These are phyloP conservation scores for Amblyornis subalaris DNA, from an alignment of 2,113 vertebrate genomes.

Conservation along the genomic window DNA sequence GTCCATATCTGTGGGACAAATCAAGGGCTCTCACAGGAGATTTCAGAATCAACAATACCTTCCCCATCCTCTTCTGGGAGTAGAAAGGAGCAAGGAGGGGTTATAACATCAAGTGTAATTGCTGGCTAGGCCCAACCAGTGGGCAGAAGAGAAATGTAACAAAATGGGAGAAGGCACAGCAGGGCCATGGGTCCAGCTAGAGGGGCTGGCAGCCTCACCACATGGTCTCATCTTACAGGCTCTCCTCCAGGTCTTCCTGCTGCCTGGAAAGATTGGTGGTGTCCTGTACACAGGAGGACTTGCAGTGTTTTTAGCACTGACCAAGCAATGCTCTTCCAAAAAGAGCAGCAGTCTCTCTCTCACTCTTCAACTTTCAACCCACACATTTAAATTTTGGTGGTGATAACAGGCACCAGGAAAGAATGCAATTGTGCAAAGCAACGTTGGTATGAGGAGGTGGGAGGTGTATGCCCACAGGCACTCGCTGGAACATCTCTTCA, in stretches of 20 bases:
- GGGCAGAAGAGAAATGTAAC: neutral
- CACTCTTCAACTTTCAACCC: neutral
- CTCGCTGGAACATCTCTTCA: neutral
- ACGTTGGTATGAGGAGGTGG: neutral
- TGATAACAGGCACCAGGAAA: neutral
- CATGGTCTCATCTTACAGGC: fast-evolving
- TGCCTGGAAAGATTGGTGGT: neutral
- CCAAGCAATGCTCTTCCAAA: neutral
- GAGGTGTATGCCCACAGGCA: neutral
- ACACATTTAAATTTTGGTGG: neutral
- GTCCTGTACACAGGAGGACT: neutral
- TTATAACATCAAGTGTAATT: neutral
- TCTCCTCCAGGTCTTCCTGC: neutral
- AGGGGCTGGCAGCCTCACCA: neutral
- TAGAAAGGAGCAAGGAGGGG: neutral
- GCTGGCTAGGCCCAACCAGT: neutral
- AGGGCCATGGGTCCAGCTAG: neutral
- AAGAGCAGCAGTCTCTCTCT: neutral
- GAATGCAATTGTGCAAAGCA: neutral
- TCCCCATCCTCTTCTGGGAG: neutral
- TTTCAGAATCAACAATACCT: neutral
- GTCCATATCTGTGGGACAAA: neutral
- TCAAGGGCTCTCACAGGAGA: neutral
- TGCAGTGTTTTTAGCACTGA: neutral
- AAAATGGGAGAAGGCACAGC: neutral